Evolutionary conservation across 2,888 invertebrate genomes (phyloP).

Genomic region (Gymnosoma rotundatum): DNA sequence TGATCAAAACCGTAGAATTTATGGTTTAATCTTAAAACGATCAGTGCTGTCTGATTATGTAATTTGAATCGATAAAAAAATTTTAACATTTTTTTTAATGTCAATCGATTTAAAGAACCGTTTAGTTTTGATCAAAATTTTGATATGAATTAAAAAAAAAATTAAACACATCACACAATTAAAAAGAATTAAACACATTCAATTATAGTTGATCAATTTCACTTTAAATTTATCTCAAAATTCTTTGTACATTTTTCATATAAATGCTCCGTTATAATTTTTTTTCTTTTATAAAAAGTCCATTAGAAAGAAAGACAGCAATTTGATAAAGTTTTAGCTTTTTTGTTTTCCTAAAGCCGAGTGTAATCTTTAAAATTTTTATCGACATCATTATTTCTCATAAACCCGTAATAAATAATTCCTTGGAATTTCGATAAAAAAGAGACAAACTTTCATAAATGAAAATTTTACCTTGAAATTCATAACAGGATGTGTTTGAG

Average conservation of each 20-base stretch:
- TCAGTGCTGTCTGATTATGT: no score
- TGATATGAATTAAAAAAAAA: no score
- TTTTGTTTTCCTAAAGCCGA: slow-evolving; percentile 12
- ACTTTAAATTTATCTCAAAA: slow-evolving; percentile 34
- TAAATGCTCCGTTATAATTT: slow-evolving; percentile 48
- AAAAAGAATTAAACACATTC: slow-evolving; percentile 21
- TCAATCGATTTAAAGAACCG: no score
- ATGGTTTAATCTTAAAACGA: no score
- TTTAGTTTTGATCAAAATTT: no score
- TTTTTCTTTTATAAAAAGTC: slow-evolving; percentile 41
- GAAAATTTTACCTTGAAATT: slow-evolving; percentile 71
- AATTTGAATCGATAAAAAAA: no score
- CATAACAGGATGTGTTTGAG: slow-evolving; percentile 71
- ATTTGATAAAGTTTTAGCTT: slow-evolving; percentile 54
- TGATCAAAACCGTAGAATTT: no score
- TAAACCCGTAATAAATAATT: slow-evolving; percentile 70
- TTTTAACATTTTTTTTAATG: no score
- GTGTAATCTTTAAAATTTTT: slow-evolving; percentile 70
- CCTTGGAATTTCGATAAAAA: slow-evolving; percentile 65
- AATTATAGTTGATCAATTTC: slow-evolving; percentile 45
- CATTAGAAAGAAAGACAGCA: slow-evolving; percentile 68
- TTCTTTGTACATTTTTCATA: slow-evolving; percentile 41
- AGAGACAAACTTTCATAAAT: slow-evolving; percentile 65
- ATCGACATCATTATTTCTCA: slow-evolving; percentile 71
- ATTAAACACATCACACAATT: not conserved